Base-by-base conservation (phyloP, 1,140 invertebrate species). In the Eufriesea mexicana region DNA sequence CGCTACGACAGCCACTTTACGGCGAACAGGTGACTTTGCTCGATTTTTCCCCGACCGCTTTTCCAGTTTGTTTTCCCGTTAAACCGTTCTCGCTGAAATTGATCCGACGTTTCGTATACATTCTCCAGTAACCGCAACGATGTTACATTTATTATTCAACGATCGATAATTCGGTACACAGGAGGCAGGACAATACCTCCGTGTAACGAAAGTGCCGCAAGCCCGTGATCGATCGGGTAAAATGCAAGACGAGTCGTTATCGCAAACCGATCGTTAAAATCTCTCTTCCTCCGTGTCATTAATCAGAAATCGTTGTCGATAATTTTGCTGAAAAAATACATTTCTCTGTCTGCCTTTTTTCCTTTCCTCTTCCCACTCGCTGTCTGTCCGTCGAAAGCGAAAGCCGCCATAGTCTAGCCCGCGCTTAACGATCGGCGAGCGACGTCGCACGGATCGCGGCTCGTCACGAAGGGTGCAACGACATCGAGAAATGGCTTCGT, bases 401-500 rank as follows among this genome's bases (percentile, higher is more conserved):
- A 61, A 25, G 14, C 25, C 6, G 1, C 14, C n/a, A 35, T 23
- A n/a, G n/a, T 67, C 2, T 23, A 67, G 7, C 20, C 23, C 49
- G 25, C 45, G 42, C 49, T 49, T 70, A 77, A 78, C 62, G 68
- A 84, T 28, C 25, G 18, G 18, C 28, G 16, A 20, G 47, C 7
- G 35, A n/a, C 23, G 61, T 42, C 8, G n/a, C 71, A 42, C 54
- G 25, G 25, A 28, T 23, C 25, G 20, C 10, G 9, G 5, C 1
- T 47, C 28, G 28, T 47, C 64, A 20, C 16, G 16, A 35, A 28
- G 35, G 35, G 51, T 47, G 25, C 77, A 55, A 57, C 61, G 66
- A 71, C 66, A 59, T 49, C 54, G 16, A 71, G 23, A 71, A 79
- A 61, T 79, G 67, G 77, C 77, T 71, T 79, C 77, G 57, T 80